Percentiles rank a stretch among this genome's conserved stretches.
Conservation (phyloP, 2,888 invertebrate genomes). For the Lymantria dispar region DNA sequence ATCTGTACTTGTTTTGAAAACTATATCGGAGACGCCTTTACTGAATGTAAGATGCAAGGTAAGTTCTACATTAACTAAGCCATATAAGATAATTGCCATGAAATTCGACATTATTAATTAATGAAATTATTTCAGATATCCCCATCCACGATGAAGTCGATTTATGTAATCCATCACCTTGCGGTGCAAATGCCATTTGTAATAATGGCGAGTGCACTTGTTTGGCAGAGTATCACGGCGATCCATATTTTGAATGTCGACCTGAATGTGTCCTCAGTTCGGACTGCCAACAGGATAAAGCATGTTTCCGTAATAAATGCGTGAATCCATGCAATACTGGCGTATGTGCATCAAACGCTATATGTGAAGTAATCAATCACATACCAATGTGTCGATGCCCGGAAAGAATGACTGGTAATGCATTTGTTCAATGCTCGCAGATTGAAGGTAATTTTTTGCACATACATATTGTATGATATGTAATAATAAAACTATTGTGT, state of each 20-base stretch:
- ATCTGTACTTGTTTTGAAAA: slow-evolving; percentile 87
- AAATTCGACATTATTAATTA: neutral
- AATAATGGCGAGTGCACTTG: slow-evolving; percentile 83
- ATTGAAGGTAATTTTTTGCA: slow-evolving; percentile 54
- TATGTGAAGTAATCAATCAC: slow-evolving; percentile 88
- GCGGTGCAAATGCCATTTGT: slow-evolving; percentile 84
- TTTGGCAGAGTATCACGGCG: slow-evolving; percentile 84
- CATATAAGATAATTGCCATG: neutral
- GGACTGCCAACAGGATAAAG: slow-evolving; percentile 84
- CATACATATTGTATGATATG: neutral
- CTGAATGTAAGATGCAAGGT: slow-evolving; percentile 81
- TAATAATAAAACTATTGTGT: neutral
- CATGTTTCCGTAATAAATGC: slow-evolving; percentile 87
- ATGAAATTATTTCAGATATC: slow-evolving; percentile 43
- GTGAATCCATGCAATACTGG: slow-evolving; percentile 86
- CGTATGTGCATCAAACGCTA: slow-evolving; percentile 86
- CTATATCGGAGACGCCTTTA: slow-evolving; percentile 89
- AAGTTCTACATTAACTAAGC: slow-evolving; percentile 18
- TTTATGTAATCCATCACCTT: slow-evolving; percentile 86
- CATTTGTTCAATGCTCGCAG: slow-evolving; percentile 83
- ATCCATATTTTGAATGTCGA: slow-evolving; percentile 86
- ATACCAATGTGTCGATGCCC: slow-evolving; percentile 88
- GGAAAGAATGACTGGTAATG: slow-evolving; percentile 85
- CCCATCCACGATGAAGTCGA: slow-evolving; percentile 56
- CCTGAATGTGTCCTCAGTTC: slow-evolving; percentile 87